A percentile compares a stretch with the other conserved stretches of the same genome.
phyloP scores from a whole-genome alignment of 2,888 invertebrate genomes.

The Caenorhabditis uteleia region DNA sequence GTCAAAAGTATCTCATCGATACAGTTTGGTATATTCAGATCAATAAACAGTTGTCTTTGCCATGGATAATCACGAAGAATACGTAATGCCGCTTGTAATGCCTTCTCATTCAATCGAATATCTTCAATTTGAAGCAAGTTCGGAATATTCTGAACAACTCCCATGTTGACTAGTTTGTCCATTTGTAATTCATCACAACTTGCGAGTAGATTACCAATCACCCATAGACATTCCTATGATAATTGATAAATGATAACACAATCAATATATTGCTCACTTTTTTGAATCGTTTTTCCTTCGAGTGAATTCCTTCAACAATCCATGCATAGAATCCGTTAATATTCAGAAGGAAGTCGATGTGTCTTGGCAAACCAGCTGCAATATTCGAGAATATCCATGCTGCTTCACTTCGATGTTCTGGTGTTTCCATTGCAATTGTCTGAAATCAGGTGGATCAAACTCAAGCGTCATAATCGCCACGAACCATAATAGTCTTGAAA shows the following conservation, averaged over 20 bases:
- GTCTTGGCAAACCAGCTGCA: slow-evolving; percentile 34
- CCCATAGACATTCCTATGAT: slow-evolving; percentile 36
- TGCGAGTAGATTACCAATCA: slow-evolving; percentile 35
- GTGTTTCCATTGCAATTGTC: slow-evolving; percentile 16
- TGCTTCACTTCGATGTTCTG: slow-evolving; percentile 27
- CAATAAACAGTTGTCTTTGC: slow-evolving; percentile 3
- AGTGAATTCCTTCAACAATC: slow-evolving; percentile 20
- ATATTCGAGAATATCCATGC: slow-evolving; percentile 47
- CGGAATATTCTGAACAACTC: slow-evolving; percentile 21
- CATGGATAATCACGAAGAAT: slow-evolving; percentile 27
- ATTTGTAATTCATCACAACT: slow-evolving; percentile 20
- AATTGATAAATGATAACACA: too few relatives aligned
- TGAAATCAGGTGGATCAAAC: not conserved
- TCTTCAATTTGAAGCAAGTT: slow-evolving; percentile 11
- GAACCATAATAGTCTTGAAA: slow-evolving; percentile 23
- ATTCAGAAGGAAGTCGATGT: slow-evolving; percentile 26
- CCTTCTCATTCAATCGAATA: slow-evolving; percentile 33
- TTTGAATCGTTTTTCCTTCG: slow-evolving; percentile 16
- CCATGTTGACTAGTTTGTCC: slow-evolving; percentile 8
- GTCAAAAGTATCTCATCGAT: not conserved
- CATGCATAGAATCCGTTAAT: slow-evolving; percentile 21
- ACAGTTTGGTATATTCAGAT: slow-evolving; percentile 1
- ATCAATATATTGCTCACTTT: too few relatives aligned
- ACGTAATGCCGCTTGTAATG: slow-evolving; percentile 11
- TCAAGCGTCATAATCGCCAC: too few relatives aligned